Evolutionary conservation across 2,888 invertebrate species (phyloP), one percentile per base, ranked within the genome.

Genomic region (Morpho helenor): DNA sequence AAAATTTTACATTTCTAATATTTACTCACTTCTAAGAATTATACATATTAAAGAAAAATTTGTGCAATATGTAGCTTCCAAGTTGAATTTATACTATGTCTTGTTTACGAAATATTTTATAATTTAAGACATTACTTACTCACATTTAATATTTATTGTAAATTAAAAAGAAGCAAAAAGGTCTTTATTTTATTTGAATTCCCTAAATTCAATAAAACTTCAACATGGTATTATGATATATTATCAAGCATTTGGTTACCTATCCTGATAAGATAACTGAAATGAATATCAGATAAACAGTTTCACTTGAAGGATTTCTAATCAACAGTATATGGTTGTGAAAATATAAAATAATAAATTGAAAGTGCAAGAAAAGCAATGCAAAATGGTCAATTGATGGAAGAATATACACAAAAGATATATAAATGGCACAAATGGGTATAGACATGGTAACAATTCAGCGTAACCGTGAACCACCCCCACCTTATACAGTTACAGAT

Each of bases 401-500:
- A 5, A 31, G 45, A 61, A 51, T 56, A 52, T 41, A 49, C 44
- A 62, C 60, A 57, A 52, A 31, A 31, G 43, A 45, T 57, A 56
- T 54, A 47, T 68, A 60, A 10, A 68, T 68, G 55, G 67, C 67
- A 52, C 75, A 74, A 51, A 52, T 72, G n/a, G 49, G 64, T 65
- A 60, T 68, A 47, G 71, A 68, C 16, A 67, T 70, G 61, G 79
- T 74, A 52, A 67, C 65, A 56, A 61, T 68, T 2, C 57, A 47
- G n/a, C 64, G 66, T 7, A 65, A 46, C 10, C 67, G 73, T 44
- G 80, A 82, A 31, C 81, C 79, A 10, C 89, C 88, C 7, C 88
- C 89, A 2, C 83, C 88, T 0, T 89, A 89, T 63, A 70, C 79
- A 0, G 64, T 67, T 7, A 57, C 53, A 39, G 70, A 68, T 41